Conservation (phyloP, 2,888 invertebrate genomes). For the Nasonovia ribisnigri region DNA sequence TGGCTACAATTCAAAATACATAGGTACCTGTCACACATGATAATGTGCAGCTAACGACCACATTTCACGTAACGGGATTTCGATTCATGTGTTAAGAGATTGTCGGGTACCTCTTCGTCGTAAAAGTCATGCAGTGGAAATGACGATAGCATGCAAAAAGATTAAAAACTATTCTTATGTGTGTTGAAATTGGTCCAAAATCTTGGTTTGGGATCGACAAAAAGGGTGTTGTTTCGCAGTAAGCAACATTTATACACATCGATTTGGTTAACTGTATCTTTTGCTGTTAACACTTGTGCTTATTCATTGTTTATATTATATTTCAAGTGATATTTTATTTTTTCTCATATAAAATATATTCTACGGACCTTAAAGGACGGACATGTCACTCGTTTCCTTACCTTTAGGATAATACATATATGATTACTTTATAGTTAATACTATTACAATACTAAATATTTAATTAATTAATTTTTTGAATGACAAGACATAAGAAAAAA, state of each 20-base stretch:
- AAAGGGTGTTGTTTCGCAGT: slow-evolving; percentile 22
- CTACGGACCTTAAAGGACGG: not conserved
- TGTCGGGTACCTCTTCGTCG: slow-evolving; percentile 15
- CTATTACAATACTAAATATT: no score
- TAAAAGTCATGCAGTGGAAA: slow-evolving; percentile 58
- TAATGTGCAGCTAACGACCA: slow-evolving; percentile 42
- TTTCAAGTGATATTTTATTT: not conserved
- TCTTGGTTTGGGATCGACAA: not conserved
- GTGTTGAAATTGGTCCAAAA: slow-evolving; percentile 56
- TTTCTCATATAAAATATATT: not conserved
- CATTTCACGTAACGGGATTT: slow-evolving; percentile 38
- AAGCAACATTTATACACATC: not conserved
- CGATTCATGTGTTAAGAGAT: slow-evolving; percentile 46
- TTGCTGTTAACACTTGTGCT: not conserved
- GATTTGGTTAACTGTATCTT: not conserved
- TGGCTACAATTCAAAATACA: slow-evolving; percentile 58
- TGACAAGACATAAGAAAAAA: no score
- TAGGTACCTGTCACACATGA: slow-evolving; percentile 54
- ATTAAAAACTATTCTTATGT: slow-evolving; percentile 35
- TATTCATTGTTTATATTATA: not conserved
- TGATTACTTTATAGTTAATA: no score
- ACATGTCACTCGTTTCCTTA: no score
- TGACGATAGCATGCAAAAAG: slow-evolving; percentile 55
- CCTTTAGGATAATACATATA: no score
- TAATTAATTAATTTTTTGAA: not conserved